Conservation (phyloP, 2,113 vertebrate species). For the Takifugu flavidus region DNA sequence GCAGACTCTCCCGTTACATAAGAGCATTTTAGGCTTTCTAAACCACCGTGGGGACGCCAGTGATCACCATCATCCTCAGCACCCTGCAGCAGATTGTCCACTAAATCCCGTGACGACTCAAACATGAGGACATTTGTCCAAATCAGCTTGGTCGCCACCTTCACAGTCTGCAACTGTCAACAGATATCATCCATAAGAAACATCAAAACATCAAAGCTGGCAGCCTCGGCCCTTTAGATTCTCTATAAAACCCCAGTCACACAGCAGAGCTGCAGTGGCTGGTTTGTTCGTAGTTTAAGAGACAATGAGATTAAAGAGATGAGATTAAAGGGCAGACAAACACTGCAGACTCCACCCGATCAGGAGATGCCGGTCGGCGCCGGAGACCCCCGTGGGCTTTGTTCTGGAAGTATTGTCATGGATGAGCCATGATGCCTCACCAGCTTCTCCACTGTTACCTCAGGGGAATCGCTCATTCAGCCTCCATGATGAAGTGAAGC, state of each 20-base stretch:
- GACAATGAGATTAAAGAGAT: not conserved
- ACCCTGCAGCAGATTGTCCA: constrained; percentile 42
- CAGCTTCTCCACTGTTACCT: constrained; percentile 13
- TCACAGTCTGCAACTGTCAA: not conserved
- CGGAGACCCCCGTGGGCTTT: constrained; percentile 26
- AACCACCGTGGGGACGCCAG: constrained; percentile 49
- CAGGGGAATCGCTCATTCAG: not conserved
- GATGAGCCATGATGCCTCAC: constrained; percentile 24
- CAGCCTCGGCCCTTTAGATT: too few relatives aligned
- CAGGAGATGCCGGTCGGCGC: constrained; percentile 11
- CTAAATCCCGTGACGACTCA: constrained; percentile 13
- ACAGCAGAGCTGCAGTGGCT: too few relatives aligned
- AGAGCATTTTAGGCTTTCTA: constrained; percentile 55
- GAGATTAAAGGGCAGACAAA: not conserved
- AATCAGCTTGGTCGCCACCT: constrained; percentile 1
- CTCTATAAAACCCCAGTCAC: too few relatives aligned
- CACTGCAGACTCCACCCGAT: constrained; percentile 7
- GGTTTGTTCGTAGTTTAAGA: not conserved
- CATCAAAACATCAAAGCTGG: too few relatives aligned
- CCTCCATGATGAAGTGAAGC: not conserved
- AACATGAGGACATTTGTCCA: constrained; percentile 13
- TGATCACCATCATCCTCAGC: constrained; percentile 45
- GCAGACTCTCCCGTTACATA: constrained; percentile 44
- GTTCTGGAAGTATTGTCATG: constrained; percentile 35
- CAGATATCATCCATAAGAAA: too few relatives aligned